Percentiles rank a stretch among this genome's conserved stretches.
Evolutionary conservation across 53 echinoderm and acorn worm genomes (phyloP).

Genomic region (Zoroaster sp.): DNA sequence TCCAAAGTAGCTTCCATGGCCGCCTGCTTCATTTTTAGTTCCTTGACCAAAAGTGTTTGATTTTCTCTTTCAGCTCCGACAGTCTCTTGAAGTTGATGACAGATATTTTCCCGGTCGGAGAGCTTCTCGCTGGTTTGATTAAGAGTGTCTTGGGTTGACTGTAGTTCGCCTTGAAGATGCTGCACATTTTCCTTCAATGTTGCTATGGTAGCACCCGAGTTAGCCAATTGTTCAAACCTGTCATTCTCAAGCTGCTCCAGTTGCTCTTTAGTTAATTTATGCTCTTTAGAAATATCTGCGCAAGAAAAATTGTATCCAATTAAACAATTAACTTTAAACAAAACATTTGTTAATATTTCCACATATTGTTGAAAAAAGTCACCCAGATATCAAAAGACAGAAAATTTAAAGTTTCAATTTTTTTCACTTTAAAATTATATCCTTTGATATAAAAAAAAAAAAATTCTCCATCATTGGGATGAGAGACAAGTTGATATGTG

Average conservation of each 20-base stretch:
- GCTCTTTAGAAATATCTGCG: conserved; percentile 21
- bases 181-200: conserved; percentile 1
- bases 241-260: conserved; percentile 9
- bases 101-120: conserved; percentile 14
- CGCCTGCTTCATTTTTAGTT: conserved; percentile 33
- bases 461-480: too few species aligned
- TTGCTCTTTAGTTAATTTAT: neutral
- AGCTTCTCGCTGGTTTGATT: conserved; percentile 12
- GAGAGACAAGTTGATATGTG: too few species aligned
- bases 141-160: conserved; percentile 37
- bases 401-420: too few species aligned
- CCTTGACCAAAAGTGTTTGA: conserved; percentile 52
- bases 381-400: too few species aligned
- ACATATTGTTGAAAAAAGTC: too few species aligned
- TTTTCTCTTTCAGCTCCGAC: conserved; percentile 63
- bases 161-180: conserved; percentile 13
- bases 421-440: too few species aligned
- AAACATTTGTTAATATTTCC: too few species aligned
- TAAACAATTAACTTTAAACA: too few species aligned
- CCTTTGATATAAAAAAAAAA: too few species aligned
- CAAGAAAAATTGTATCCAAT: neutral
- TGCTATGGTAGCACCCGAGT: neutral
- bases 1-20: neutral
- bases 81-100: conserved; percentile 41
- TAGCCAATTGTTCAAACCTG: conserved; percentile 14